These are phyloP conservation scores for Macaria liturata DNA, from an alignment of 2,888 invertebrate species.

Conservation along the genomic window DNA sequence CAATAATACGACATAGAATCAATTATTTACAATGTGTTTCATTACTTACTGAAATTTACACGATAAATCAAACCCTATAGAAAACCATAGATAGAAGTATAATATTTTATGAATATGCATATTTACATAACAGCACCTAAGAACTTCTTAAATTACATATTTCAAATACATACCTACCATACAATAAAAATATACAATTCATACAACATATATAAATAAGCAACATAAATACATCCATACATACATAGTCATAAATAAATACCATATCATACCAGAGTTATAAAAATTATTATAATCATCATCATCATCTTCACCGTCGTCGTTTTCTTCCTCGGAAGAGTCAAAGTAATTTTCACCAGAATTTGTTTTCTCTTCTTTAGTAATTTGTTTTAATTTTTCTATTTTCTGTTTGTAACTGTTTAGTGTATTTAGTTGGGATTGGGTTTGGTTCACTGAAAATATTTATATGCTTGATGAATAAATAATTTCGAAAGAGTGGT, in stretches of 20 bases:
- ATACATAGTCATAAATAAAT: constrained; percentile 3
- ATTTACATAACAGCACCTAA: too few relatives aligned
- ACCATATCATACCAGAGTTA: constrained; percentile 17
- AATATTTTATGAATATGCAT: too few relatives aligned
- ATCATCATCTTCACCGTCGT: constrained; percentile 2
- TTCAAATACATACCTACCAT: too few relatives aligned
- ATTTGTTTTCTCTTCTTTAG: constrained; percentile 1
- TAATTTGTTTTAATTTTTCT: constrained; percentile 4
- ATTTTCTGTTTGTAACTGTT: constrained; percentile 2
- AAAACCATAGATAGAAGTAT: too few relatives aligned
- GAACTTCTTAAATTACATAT: too few relatives aligned
- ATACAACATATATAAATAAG: too few relatives aligned
- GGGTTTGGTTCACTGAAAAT: constrained; percentile 7
- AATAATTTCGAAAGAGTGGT: too few relatives aligned
- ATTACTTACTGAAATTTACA: too few relatives aligned
- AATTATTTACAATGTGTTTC: too few relatives aligned
- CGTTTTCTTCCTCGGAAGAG: constrained; percentile 6
- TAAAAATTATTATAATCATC: constrained; percentile 10
- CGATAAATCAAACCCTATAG: too few relatives aligned
- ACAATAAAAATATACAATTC: too few relatives aligned
- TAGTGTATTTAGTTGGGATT: neutral
- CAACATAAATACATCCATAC: constrained; percentile 1
- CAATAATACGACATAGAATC: too few relatives aligned
- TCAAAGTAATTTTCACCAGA: constrained; percentile 6
- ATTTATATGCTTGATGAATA: neutral